A percentile compares a stretch with the other conserved stretches of the same genome.
phyloP scores from a whole-genome alignment of 2,113 vertebrate species.

The Ailuropoda melanoleuca region DNA sequence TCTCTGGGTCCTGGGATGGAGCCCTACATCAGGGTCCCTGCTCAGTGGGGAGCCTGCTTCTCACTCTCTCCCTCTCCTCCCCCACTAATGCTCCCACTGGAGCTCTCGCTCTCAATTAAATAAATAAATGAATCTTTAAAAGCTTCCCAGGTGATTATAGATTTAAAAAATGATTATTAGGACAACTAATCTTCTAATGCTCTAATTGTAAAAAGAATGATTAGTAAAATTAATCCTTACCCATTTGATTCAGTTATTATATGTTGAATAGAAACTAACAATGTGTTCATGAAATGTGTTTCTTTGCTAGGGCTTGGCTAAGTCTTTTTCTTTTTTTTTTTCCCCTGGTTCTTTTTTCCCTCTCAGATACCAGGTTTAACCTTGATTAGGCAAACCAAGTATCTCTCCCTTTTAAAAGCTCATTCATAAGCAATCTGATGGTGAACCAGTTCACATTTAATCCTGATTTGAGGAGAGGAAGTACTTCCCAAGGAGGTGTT shows the following conservation, averaged over 20 bases:
- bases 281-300: neutral
- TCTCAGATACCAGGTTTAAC: neutral
- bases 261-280: neutral
- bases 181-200: neutral
- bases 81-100: neutral
- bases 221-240: neutral
- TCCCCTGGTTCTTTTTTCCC: neutral
- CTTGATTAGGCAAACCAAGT: slow-evolving; percentile 3
- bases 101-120: neutral
- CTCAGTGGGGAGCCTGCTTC: neutral
- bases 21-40: neutral
- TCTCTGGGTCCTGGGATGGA: neutral
- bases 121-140: neutral
- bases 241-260: neutral
- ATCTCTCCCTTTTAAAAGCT: slow-evolving; percentile 24
- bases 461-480: neutral
- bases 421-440: neutral
- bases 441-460: slow-evolving; percentile 31
- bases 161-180: neutral
- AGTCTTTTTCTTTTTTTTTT: neutral
- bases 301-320: neutral
- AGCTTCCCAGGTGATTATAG: neutral
- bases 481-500: slow-evolving; percentile 44
- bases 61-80: neutral
- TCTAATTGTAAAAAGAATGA: neutral